Base-by-base conservation (phyloP, 37 sponge, comb jelly and placozoan species). In the Petrosia ficiformis region DNA sequence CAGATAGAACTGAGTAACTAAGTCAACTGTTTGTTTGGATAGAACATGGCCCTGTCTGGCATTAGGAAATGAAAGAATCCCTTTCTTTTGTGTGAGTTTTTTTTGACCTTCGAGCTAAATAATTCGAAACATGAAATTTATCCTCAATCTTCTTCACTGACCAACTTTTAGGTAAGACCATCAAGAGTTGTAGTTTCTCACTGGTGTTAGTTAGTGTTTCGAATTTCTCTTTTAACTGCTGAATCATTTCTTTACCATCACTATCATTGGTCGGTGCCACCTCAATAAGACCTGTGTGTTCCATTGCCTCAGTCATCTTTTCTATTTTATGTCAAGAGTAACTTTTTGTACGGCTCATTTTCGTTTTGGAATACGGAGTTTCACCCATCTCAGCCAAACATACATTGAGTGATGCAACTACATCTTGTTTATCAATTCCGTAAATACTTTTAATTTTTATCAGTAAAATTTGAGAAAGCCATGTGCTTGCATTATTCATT, bases 161-260 rank as follows among this genome's bases (percentile, higher is more conserved):
- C 79, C 79, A 78, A 31, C 70, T 68, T 44, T 67, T 66, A 5
- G 79, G 79, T 4, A 78, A 3, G 21, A 67, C 21, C 2, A 70
- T 78, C 37, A 78, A 31, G 52, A 78, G 43, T 44, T 42, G 57
- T 48, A 78, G n/a, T 63, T 78, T 28, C 59, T 78, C 70, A 78
- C 79, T 78, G 42, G 48, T 76, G 8, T 42, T 2, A n/a, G 72
- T 65, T 1, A 43, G 3, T 32, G 24, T 19, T 1, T 70, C 14
- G 39, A 37, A 79, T 58, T 79, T 79, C 38, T 79, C 72, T 36
- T 79, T 79, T 42, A 79, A 39, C 39, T 79, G 80, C 26, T 3
- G 1, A 60, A 79, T 57, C 5, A 79, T 79, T 42, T 79, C 80
- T 24, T 22, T 21, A 2, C 35, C 63, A 32, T 74, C 73, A 72